Base-by-base conservation (phyloP, 2,888 invertebrate species). In the Callyntrura guangdongensis region DNA sequence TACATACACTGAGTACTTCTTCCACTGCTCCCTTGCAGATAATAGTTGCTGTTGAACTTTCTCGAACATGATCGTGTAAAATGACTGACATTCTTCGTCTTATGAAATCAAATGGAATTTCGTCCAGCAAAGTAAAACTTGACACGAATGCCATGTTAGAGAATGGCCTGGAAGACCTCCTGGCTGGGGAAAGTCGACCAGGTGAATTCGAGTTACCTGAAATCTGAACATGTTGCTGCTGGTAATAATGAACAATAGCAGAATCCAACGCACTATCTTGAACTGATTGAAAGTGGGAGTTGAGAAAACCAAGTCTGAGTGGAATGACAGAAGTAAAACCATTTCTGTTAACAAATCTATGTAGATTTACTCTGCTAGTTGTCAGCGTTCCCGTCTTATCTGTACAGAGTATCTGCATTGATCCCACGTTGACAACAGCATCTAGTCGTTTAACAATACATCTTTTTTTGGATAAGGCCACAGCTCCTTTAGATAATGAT, bases 351-450 rank as follows among this genome's bases (percentile, higher is more conserved):
- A 90, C 9, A 45, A 88, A 67, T 1, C 61, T 22, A 2, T 27
- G 14, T 5, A 92, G 47, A 9, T 67, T 56, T 3, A 92, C 88
- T 1, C 83, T 53, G 27, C 84, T 88, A 22, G 85, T 83, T 0
- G 92, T 92, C 9, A 92, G 27, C 0, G 91, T 92, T n/a, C 91
- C 91, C 0, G 91, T 92, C 49, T 92, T 92, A 53, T 92, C 90
- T 0, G 92, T 92, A 77, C 90, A 92, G 1, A 92, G 64, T 0
- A 92, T 47, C 25, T 92, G 87, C 36, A 92, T 72, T 25, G 85
- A 90, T 1, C 92, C 90, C 22, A 92, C n/a, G 47, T 92, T 92
- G 49, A 92, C 87, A 8, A 92, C 84, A 0, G 91, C 86, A 49
- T 92, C 91, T 25, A 92, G 22, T 49, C 79, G 86, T 45, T 92